Conservation (phyloP, 2,797 vertebrate genomes). For the Phoebastria nigripes region DNA sequence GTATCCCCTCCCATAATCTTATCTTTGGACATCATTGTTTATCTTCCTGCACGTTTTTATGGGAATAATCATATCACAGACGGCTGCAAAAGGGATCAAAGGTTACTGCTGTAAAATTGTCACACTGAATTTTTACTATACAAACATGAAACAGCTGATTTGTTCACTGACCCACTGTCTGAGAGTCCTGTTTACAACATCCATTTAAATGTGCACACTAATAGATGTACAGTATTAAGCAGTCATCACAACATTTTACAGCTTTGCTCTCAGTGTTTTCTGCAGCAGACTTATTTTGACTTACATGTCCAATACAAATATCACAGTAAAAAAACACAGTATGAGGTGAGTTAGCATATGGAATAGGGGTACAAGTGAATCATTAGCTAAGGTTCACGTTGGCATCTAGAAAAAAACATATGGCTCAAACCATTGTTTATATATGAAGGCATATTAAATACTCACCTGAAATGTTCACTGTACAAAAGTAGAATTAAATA, state of each 20-base stretch:
- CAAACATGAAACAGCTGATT: background rate
- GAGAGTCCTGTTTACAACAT: background rate
- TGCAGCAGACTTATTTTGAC: background rate
- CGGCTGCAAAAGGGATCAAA: background rate
- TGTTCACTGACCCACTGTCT: background rate
- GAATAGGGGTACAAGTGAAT: background rate
- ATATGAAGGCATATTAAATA: background rate
- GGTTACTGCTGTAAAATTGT: background rate
- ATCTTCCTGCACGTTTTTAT: background rate
- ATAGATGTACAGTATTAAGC: background rate
- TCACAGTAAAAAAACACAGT: background rate
- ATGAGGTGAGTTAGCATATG: background rate
- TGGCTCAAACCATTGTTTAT: background rate
- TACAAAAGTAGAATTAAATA: slow-evolving; percentile 27
- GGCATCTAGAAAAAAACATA: background rate
- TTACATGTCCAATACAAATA: background rate
- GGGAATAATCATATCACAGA: background rate
- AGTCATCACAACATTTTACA: background rate
- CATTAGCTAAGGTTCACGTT: background rate
- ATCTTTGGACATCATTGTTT: background rate
- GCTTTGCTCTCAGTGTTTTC: background rate
- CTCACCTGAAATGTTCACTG: background rate
- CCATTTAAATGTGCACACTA: background rate
- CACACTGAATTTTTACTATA: background rate
- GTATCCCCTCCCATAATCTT: background rate